phyloP scores from a whole-genome alignment of 2,888 invertebrate species.

The Rhimphoctona megacephalus region DNA sequence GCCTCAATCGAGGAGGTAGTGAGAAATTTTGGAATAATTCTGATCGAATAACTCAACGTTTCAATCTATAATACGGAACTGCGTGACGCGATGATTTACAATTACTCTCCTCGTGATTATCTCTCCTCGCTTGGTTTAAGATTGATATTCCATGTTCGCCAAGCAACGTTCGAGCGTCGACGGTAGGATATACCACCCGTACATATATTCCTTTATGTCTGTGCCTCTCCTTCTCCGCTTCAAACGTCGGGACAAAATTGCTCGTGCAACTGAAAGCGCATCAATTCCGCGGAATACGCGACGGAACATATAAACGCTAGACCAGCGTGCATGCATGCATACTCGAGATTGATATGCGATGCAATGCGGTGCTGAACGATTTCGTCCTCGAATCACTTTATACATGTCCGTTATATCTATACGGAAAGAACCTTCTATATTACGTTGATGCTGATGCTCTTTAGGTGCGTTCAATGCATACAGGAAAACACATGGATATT shows the following conservation, averaged over 20 bases:
- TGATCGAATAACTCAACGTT: constrained; percentile 49
- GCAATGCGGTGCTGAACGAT: constrained; percentile 59
- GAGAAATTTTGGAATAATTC: constrained; percentile 38
- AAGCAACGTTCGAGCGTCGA: constrained; percentile 45
- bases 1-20: not conserved
- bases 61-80: constrained; percentile 21
- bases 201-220: constrained; percentile 8
- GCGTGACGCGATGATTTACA: constrained; percentile 66
- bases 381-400: constrained; percentile 50
- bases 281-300: constrained; percentile 67
- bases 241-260: constrained; percentile 65
- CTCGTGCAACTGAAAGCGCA: constrained; percentile 70
- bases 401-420: not conserved
- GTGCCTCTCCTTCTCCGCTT: constrained; percentile 43
- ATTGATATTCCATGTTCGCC: constrained; percentile 67
- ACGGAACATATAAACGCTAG: constrained; percentile 48
- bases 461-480: constrained; percentile 32
- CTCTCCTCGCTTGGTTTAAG: constrained; percentile 69
- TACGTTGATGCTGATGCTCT: constrained; percentile 33
- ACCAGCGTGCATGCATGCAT: constrained; percentile 59
- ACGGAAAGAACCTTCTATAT: not conserved
- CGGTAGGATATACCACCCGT: not conserved
- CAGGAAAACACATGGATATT: constrained; percentile 31
- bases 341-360: constrained; percentile 68
- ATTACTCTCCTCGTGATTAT: constrained; percentile 67